These are phyloP conservation scores for Lethrus apterus DNA, from an alignment of 1,140 invertebrate species.

Conservation along the genomic window DNA sequence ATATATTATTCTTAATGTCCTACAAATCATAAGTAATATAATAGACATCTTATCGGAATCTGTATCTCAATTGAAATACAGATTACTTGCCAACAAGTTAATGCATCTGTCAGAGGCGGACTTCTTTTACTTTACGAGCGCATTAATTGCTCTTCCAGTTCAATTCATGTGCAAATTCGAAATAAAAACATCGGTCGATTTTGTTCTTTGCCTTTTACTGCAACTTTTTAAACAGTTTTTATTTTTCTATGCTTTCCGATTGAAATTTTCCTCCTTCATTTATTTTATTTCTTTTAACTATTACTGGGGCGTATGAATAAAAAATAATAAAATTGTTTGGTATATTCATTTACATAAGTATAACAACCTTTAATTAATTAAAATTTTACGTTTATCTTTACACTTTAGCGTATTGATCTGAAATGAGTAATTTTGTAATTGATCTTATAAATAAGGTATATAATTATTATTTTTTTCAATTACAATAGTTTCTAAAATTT, in stretches of 20 bases:
- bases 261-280: constrained; percentile 1
- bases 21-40: constrained; percentile 25
- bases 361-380: too few species aligned
- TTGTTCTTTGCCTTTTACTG: neutral
- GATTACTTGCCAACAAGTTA: constrained; percentile 20
- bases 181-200: constrained; percentile 5
- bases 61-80: constrained; percentile 23
- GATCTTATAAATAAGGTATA: too few species aligned
- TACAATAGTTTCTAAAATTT: too few species aligned
- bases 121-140: constrained; percentile 17
- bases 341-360: too few species aligned
- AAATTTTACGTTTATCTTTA: too few species aligned
- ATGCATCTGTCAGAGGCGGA: constrained; percentile 24
- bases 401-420: too few species aligned
- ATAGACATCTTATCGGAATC: constrained; percentile 23
- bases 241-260: neutral
- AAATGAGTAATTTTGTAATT: too few species aligned
- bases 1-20: too few species aligned
- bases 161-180: constrained; percentile 12
- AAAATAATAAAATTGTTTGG: too few species aligned
- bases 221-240: neutral
- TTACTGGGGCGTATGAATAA: too few species aligned
- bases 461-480: too few species aligned
- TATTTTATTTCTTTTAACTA: too few species aligned
- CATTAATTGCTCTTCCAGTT: constrained; percentile 17